Percentiles rank a stretch among this genome's conserved stretches.
phyloP scores from a whole-genome alignment of 2,113 vertebrate species.

The Alosa alosa region DNA sequence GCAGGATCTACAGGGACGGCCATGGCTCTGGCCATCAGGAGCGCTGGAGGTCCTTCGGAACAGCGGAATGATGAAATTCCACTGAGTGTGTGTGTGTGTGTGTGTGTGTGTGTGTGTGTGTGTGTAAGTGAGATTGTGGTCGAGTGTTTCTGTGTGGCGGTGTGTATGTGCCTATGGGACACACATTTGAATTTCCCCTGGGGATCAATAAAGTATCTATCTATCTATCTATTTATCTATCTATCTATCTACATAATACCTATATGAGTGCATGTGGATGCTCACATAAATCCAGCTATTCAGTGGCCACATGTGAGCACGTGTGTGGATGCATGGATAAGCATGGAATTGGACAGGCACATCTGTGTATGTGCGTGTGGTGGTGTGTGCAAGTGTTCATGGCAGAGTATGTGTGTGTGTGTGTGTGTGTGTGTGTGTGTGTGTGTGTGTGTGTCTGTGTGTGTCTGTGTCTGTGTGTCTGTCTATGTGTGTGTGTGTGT shows the following conservation, averaged over 20 bases:
- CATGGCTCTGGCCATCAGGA: not conserved
- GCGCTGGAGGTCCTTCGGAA: not conserved
- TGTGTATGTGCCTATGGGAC: not conserved
- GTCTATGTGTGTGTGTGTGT: not conserved
- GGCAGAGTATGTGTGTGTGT: not conserved
- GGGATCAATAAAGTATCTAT: no score
- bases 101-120: slow-evolving; percentile 13
- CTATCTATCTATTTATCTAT: no score
- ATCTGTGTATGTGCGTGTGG: not conserved
- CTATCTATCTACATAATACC: no score
- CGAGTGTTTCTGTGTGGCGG: not conserved
- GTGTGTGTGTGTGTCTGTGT: not conserved
- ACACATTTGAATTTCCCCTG: no score
- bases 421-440: not conserved
- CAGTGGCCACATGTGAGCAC: not conserved
- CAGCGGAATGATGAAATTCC: not conserved
- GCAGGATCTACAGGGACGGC: not conserved
- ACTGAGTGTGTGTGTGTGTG: not conserved
- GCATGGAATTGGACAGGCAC: not conserved
- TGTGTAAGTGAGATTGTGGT: slow-evolving; percentile 7
- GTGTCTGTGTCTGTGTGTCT: not conserved
- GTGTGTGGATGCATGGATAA: not conserved
- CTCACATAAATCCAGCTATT: not conserved
- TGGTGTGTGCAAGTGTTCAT: not conserved
- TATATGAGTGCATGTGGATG: not conserved